Conservation (phyloP, 1,140 invertebrate species). For the Cyclargus thomasi region DNA sequence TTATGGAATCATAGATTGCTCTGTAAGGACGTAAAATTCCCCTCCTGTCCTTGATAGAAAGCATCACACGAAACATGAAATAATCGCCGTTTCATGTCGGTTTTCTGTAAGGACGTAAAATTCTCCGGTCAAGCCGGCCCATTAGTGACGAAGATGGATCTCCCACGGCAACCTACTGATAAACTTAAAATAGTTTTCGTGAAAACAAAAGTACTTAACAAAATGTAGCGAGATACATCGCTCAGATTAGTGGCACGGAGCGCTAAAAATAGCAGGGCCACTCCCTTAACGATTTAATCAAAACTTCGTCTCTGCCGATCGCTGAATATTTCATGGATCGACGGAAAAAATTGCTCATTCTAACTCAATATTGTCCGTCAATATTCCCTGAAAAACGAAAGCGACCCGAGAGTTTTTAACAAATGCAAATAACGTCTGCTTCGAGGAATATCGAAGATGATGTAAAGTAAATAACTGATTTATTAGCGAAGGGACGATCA, state of each 20-base stretch:
- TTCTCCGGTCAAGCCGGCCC: no score
- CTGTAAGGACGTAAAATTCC: no score
- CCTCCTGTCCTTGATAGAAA: no score
- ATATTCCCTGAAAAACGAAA: slow-evolving; percentile 1
- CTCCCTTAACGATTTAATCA: neutral
- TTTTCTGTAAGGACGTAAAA: no score
- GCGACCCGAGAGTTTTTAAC: neutral
- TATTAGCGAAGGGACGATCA: no score
- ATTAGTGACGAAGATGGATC: no score
- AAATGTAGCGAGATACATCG: neutral
- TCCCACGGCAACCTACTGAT: neutral
- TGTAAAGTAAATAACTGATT: no score
- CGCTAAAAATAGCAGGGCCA: neutral
- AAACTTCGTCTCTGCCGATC: neutral
- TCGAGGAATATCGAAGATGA: neutral
- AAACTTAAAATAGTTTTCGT: neutral
- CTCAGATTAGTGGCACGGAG: neutral
- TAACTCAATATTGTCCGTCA: neutral
- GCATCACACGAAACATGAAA: no score
- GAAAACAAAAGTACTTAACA: no score
- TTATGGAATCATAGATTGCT: no score
- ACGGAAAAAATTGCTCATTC: neutral
- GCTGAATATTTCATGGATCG: neutral
- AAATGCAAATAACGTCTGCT: neutral
- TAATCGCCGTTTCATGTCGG: no score